These are phyloP conservation scores for Coecobrya sp. DNA, from an alignment of 2,888 invertebrate genomes.

Conservation along the genomic window DNA sequence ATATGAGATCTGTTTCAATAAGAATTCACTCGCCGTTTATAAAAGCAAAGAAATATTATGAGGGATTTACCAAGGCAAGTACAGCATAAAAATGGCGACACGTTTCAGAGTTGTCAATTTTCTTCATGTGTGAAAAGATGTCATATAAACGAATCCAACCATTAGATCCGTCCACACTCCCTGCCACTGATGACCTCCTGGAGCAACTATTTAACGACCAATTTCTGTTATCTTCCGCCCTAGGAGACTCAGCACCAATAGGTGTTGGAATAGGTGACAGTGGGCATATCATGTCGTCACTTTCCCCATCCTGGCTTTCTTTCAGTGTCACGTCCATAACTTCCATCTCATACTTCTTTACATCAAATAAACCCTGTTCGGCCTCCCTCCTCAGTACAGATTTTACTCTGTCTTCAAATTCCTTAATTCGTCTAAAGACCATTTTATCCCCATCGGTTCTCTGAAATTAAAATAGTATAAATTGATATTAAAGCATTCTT, in stretches of 20 bases:
- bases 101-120: constrained; percentile 84
- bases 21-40: too few species aligned
- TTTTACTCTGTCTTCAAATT: constrained; percentile 85
- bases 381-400: constrained; percentile 84
- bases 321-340: constrained; percentile 83
- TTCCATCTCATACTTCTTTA: constrained; percentile 85
- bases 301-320: constrained; percentile 77
- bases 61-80: constrained; percentile 84
- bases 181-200: constrained; percentile 75
- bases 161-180: constrained; percentile 74
- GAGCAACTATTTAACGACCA: constrained; percentile 58
- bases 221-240: constrained; percentile 36
- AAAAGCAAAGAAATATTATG: background rate
- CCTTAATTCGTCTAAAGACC: constrained; percentile 83
- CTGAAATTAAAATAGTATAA: constrained; percentile 41
- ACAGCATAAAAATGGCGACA: constrained; percentile 85
- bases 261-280: constrained; percentile 59
- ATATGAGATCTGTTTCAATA: too few species aligned
- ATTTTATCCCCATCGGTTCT: constrained; percentile 58
- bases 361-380: constrained; percentile 85
- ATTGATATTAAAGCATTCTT: background rate
- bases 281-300: constrained; percentile 58
- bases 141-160: constrained; percentile 84
- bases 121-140: constrained; percentile 86
- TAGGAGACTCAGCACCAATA: constrained; percentile 45